Percentiles rank a stretch among this genome's conserved stretches.
phyloP scores from a whole-genome alignment of 2,797 vertebrate species.

The Miichthys miiuy region DNA sequence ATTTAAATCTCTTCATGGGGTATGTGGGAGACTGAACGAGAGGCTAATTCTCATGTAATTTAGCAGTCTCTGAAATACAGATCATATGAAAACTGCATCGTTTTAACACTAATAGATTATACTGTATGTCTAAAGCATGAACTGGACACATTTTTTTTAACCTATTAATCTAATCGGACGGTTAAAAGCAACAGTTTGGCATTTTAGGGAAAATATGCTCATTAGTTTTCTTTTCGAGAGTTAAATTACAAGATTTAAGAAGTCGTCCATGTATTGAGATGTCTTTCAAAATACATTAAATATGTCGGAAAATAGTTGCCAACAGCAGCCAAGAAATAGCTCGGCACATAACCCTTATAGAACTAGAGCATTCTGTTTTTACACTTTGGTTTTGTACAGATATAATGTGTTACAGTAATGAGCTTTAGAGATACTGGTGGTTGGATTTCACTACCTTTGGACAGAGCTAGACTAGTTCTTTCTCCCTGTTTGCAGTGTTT shows the following conservation, averaged over 20 bases:
- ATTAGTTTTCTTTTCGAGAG: background rate
- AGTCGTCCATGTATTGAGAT: no score
- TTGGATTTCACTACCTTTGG: background rate
- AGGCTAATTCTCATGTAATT: constrained; percentile 14
- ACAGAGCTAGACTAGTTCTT: background rate
- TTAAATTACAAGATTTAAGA: background rate
- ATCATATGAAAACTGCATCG: background rate
- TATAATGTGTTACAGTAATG: background rate
- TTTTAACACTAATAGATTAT: background rate
- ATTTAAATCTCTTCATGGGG: background rate
- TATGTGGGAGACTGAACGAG: background rate
- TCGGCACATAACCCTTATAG: background rate
- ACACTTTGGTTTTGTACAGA: background rate
- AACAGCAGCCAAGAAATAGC: background rate
- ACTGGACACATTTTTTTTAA: background rate
- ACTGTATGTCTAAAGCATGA: background rate
- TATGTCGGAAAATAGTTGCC: no score
- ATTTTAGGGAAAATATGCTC: background rate
- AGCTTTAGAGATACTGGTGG: background rate
- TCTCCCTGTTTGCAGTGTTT: background rate
- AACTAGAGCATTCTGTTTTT: background rate
- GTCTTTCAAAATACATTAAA: no score
- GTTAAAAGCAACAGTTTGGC: background rate
- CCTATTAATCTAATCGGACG: background rate
- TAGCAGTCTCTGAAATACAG: background rate